Evolutionary conservation across 1,140 invertebrate genomes (phyloP).

Genomic region (Babylonia areolata): DNA sequence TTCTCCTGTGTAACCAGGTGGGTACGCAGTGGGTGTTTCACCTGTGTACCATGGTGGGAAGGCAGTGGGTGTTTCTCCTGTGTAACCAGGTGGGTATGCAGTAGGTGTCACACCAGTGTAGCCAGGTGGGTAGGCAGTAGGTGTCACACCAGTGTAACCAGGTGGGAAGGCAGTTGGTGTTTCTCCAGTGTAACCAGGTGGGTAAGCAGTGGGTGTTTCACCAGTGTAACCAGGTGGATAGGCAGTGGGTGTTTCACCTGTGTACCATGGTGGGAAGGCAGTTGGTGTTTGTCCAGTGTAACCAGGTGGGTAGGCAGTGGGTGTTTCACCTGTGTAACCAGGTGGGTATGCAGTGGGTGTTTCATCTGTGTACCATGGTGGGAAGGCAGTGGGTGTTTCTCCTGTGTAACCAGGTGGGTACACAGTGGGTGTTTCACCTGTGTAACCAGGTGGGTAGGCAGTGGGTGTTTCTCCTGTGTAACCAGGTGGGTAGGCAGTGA

Average conservation of each 20-base stretch:
- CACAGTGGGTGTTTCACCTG: conserved; percentile 39
- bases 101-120: neutral
- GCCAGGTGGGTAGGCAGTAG: conserved; percentile 11
- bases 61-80: neutral
- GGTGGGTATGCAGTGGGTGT: conserved; percentile 36
- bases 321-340: conserved; percentile 8
- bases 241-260: conserved; percentile 7
- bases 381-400: conserved; percentile 22
- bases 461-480: too few species aligned
- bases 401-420: conserved; percentile 38
- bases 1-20: conserved; percentile 14
- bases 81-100: neutral
- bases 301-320: conserved; percentile 41
- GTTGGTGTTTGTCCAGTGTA: conserved; percentile 16
- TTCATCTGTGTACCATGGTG: neutral
- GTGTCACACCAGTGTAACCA: too few species aligned
- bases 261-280: neutral
- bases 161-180: too few species aligned
- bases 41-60: conserved; percentile 22
- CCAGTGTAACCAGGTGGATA: conserved; percentile 15
- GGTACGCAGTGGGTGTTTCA: neutral
- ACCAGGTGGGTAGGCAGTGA: conserved; percentile 19
- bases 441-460: conserved; percentile 2
- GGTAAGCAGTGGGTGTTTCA: conserved; percentile 3
- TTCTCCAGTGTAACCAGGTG: conserved; percentile 17